Percentiles rank a stretch among this genome's conserved stretches.
These are phyloP conservation scores for Chinchilla lanigera DNA, from an alignment of 2,113 vertebrate species.

Conservation along the genomic window DNA sequence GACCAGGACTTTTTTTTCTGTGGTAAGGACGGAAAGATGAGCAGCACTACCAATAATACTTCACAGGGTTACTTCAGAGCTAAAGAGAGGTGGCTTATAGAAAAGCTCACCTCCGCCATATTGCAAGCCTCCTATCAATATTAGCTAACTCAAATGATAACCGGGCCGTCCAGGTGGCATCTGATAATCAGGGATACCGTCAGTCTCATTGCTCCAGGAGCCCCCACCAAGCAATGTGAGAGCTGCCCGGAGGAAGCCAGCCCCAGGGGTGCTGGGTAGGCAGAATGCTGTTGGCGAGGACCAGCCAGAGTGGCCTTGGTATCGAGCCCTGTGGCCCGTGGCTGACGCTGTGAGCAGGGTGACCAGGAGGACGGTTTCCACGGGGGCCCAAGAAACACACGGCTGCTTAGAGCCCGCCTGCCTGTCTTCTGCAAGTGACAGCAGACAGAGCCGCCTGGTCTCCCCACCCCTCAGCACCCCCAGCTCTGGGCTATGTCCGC, in stretches of 20 bases:
- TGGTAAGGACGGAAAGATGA: not conserved
- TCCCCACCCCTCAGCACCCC: not conserved
- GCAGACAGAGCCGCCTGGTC: rapidly evolving
- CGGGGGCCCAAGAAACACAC: rapidly evolving
- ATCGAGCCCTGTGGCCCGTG: too few species aligned
- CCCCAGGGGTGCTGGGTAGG: not conserved
- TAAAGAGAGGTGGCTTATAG: not conserved
- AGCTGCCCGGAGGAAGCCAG: not conserved
- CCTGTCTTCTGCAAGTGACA: not conserved
- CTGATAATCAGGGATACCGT: not conserved
- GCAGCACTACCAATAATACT: rapidly evolving
- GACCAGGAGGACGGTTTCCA: rapidly evolving
- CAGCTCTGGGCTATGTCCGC: not conserved
- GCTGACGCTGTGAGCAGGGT: not conserved
- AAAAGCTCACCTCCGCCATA: not conserved
- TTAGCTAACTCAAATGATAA: not conserved
- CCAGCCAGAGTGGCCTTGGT: rapidly evolving
- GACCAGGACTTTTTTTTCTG: not conserved
- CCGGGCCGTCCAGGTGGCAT: rapidly evolving
- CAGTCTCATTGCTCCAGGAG: not conserved
- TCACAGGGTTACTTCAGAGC: not conserved
- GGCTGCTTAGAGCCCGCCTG: not conserved
- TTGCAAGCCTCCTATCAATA: not conserved
- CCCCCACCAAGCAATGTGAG: rapidly evolving
- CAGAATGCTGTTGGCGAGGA: rapidly evolving